These are phyloP conservation scores for Eretmocerus hayati DNA, from an alignment of 2,888 invertebrate genomes.

Conservation along the genomic window DNA sequence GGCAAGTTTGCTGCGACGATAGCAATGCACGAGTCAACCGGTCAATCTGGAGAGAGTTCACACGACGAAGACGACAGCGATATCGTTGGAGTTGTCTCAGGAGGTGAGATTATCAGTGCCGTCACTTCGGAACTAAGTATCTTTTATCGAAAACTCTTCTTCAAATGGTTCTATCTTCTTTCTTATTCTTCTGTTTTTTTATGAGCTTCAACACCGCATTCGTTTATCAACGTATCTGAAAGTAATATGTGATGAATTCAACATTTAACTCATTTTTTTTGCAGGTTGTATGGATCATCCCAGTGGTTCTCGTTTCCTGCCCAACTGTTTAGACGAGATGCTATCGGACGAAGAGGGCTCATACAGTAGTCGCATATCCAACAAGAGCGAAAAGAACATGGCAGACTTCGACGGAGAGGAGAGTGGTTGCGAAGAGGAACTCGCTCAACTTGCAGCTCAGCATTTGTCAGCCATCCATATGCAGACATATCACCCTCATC, in stretches of 20 bases:
- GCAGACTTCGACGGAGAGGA: slow-evolving; percentile 90
- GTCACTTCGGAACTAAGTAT: slow-evolving; percentile 46
- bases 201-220: too few relatives aligned
- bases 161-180: too few relatives aligned
- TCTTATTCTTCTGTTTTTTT: too few relatives aligned
- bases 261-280: background rate
- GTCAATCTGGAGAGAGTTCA: slow-evolving; percentile 41
- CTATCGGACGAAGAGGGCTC: slow-evolving; percentile 58
- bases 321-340: slow-evolving; percentile 42
- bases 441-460: slow-evolving; percentile 68
- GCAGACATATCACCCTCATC: slow-evolving; percentile 44
- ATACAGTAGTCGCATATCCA: slow-evolving; percentile 86
- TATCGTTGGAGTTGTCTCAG: slow-evolving; percentile 35
- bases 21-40: slow-evolving; percentile 19
- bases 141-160: too few relatives aligned
- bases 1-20: slow-evolving; percentile 25
- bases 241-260: background rate
- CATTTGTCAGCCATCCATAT: slow-evolving; percentile 43
- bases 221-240: too few relatives aligned
- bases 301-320: slow-evolving; percentile 37
- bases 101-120: slow-evolving; percentile 38
- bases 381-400: slow-evolving; percentile 90
- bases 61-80: slow-evolving; percentile 44
- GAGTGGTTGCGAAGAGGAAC: slow-evolving; percentile 79
- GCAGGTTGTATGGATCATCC: slow-evolving; percentile 44